phyloP scores from a whole-genome alignment of 2,888 invertebrate species.

The Ferdinandea cuprea region DNA sequence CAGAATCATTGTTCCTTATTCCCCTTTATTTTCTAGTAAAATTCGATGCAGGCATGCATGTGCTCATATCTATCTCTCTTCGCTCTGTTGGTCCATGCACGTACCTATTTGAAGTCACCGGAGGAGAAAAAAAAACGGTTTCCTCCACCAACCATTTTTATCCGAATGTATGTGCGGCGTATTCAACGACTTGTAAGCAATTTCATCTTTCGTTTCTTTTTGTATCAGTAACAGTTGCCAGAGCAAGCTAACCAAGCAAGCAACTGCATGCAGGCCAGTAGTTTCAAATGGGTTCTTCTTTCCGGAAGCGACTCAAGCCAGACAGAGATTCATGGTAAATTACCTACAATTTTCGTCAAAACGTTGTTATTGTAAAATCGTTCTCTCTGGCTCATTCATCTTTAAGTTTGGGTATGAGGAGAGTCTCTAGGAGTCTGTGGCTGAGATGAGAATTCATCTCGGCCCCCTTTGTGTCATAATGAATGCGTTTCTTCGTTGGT shows the following conservation, averaged over 20 bases:
- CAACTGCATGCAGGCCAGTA: slow-evolving; percentile 41
- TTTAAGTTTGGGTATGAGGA: not conserved
- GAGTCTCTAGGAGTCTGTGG: too few relatives aligned
- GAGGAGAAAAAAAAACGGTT: slow-evolving; percentile 19
- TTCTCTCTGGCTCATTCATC: slow-evolving; percentile 18
- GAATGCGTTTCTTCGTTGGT: slow-evolving; percentile 61
- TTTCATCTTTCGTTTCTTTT: slow-evolving; percentile 9
- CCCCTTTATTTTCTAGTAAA: not conserved
- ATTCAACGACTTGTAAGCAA: slow-evolving; percentile 45
- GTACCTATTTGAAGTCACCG: slow-evolving; percentile 40
- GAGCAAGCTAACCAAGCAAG: slow-evolving; percentile 50
- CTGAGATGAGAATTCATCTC: not conserved
- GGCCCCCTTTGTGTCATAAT: slow-evolving; percentile 20
- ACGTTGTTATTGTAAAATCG: slow-evolving; percentile 48
- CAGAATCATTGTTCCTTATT: slow-evolving; percentile 9
- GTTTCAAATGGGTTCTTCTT: slow-evolving; percentile 42
- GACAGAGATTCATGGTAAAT: slow-evolving; percentile 60
- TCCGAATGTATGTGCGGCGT: not conserved
- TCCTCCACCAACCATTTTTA: slow-evolving; percentile 11
- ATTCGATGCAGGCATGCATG: slow-evolving; percentile 45
- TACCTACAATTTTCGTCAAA: slow-evolving; percentile 68
- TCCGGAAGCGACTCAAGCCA: slow-evolving; percentile 46
- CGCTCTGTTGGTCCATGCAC: slow-evolving; percentile 31
- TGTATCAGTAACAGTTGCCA: slow-evolving; percentile 27
- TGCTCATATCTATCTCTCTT: slow-evolving; percentile 41